Evolutionary conservation across 2,113 vertebrate species (phyloP), one percentile per base, ranked within the genome.

Genomic region (Paedocypris sp.): DNA sequence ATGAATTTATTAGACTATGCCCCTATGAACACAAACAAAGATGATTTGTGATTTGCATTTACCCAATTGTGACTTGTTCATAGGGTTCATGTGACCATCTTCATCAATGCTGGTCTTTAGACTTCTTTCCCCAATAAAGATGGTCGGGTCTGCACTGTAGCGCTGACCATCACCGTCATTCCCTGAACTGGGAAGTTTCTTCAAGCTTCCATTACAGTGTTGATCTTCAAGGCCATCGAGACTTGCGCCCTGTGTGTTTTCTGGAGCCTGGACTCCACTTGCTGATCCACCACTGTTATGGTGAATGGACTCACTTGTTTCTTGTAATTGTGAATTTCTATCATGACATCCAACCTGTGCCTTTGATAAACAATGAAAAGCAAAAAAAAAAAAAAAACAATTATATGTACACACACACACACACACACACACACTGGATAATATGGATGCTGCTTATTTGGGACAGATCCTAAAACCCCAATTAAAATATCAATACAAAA

Each of bases 71-170:
- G 78, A 75, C 52, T 95, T 96, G 77, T 97, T 83, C 89, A 91
- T 94, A 0, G 94, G 90, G 0, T 87, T 94, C 90, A 98, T 92
- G 78, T 98, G 98, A 8, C 90, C 91, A 0, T 97, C 93, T 76
- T 93, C 93, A 19, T 92, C 90, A 28, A 87, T 81, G 54, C 89
- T 87, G 23, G 81, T 87, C 36, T 86, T 78, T 31, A 82, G 60
- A 0, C 64, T 79, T 8, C 89, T 84, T 51, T 95, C 92, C 0
- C 87, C 84, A 2, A 92, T 76, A 73, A 94, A 94, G 64, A 90
- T 85, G 0, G 92, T 97, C 57, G 95, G 92, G 69, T 98, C 94
- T 0, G 93, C 90, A 2, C 91, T 98, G 84, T 98, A 97, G 47
- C 93, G 85, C 83, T 97, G 93, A 7, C 89, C 81, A 58, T 82